Base-by-base conservation (phyloP, 1,140 invertebrate species). In the Ruditapes philippinarum region DNA sequence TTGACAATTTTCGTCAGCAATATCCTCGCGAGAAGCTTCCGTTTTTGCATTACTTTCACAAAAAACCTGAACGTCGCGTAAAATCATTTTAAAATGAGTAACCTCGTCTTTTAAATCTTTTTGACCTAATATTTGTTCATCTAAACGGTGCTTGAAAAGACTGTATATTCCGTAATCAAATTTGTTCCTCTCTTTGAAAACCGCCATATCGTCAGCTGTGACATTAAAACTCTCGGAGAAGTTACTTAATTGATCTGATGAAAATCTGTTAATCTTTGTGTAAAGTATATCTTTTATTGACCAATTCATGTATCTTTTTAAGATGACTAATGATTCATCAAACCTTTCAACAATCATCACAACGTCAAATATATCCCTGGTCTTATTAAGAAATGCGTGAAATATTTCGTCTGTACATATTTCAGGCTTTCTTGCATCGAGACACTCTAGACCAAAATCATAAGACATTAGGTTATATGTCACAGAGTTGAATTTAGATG, bases 271-370 rank as follows among this genome's bases (percentile, higher is more conserved):
- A 49, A 19, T 49, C 25, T 31, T 45, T 1, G 25, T 45, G 28
- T 49, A 78, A 1, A 78, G 9, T 11, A 78, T 51, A 51, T 78
- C 74, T n/a, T 4, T 0, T 14, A 78, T 14, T 14, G 74, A 25
- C 74, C 74, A 78, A 42, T 78, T 45, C 28, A 78, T 51, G 49
- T 49, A 54, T 25, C 74, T 45, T 49, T 54, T 78, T 31, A 78
- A 11, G n/a, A 78, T 31, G 3, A 78, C 74, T 19, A 78, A 33
- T 49, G 74, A 78, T 54, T 78, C 74, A 4, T 78, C 74, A 25
- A 78, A 78, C 4, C 25, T n/a, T 78, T 78, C 74, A 45, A 78
- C 74, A 25, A 78, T 2, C 74, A 78, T 49, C n/a, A 78, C 74
- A 22, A 78, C 12, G 1, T 78, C 19, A 51, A 78, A 78, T 40